These are phyloP conservation scores for Cygnus olor DNA, from an alignment of 2,797 vertebrate genomes.

Conservation along the genomic window DNA sequence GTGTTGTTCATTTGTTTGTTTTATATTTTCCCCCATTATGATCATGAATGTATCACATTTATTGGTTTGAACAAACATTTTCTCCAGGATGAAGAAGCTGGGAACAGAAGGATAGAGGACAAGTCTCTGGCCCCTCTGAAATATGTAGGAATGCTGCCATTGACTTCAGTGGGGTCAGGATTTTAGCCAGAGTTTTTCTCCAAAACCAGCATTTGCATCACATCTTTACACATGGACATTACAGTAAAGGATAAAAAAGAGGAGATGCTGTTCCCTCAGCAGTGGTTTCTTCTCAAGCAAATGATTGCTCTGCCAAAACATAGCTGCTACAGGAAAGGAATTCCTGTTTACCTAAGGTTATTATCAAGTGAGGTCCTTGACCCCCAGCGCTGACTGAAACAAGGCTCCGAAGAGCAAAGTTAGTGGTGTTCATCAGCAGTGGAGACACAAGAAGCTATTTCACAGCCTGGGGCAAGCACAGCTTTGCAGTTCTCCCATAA, in stretches of 20 bases:
- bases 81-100: not conserved
- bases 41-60: not conserved
- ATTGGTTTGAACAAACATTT: not conserved
- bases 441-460: not conserved
- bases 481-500: not conserved
- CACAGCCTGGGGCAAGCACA: not conserved
- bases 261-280: not conserved
- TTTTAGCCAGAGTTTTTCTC: not conserved
- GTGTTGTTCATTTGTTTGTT: no score
- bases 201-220: not conserved
- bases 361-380: not conserved
- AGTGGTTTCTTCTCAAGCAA: not conserved
- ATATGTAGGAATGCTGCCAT: not conserved
- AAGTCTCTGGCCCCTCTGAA: not conserved
- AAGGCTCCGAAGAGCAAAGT: not conserved
- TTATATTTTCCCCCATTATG: not conserved
- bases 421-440: not conserved
- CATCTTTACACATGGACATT: not conserved
- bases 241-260: not conserved
- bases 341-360: not conserved
- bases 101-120: not conserved
- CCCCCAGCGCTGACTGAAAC: not conserved
- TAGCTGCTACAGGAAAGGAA: not conserved
- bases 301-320: not conserved
- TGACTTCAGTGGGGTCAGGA: not conserved